Evolutionary conservation across 2,113 vertebrate genomes (phyloP).

Genomic region (Cercocebus atys): DNA sequence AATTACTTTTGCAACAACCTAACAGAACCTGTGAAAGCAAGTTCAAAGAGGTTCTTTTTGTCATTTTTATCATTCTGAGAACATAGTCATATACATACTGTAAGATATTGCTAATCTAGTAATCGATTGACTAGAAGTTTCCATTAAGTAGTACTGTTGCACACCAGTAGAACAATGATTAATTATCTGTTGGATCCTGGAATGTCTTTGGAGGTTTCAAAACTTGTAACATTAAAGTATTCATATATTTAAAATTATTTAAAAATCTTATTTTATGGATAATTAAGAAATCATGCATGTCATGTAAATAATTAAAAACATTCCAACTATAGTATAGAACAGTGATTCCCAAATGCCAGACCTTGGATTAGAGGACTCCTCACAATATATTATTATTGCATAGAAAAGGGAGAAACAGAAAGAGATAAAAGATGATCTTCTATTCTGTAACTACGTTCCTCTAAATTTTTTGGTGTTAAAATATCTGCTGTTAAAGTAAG

Average conservation of each 20-base stretch:
- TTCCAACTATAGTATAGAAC: background rate
- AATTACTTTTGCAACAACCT: no score
- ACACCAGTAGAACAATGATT: background rate
- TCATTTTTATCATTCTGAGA: background rate
- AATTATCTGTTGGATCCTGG: background rate
- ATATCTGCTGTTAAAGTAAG: background rate
- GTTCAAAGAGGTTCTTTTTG: no score
- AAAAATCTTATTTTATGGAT: background rate
- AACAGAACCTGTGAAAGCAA: no score
- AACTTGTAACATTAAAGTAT: background rate
- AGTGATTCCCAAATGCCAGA: background rate
- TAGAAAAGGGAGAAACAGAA: background rate
- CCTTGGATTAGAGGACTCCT: background rate
- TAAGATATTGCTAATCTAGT: background rate
- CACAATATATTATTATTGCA: background rate
- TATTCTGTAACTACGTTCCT: background rate
- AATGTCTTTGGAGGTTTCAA: background rate
- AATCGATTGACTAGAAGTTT: background rate
- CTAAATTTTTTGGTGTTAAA: background rate
- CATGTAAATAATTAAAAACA: background rate
- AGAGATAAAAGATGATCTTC: background rate
- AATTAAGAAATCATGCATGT: background rate
- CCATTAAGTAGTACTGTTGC: background rate
- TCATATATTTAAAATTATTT: background rate
- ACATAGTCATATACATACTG: background rate